Evolutionary conservation across 23 tunicate species (phyloP), one percentile per base, ranked within the genome.

Genomic region (Halocynthia aurantium): DNA sequence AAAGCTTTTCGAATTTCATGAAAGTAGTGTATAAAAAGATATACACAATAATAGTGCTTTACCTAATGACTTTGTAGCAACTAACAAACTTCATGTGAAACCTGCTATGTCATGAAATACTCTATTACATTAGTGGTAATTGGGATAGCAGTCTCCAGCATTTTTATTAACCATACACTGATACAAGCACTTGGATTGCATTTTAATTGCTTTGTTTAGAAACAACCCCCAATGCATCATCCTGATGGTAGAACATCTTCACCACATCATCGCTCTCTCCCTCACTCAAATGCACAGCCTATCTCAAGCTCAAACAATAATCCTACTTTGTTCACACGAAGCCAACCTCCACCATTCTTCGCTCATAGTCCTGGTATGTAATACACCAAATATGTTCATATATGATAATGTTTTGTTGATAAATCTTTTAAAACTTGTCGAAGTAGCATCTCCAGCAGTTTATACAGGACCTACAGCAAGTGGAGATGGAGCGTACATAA

Each of bases 141-240:
- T n/a, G n/a, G n/a, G n/a, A n/a, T n/a, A n/a, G n/a, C n/a, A n/a
- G n/a, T n/a, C n/a, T n/a, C n/a, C n/a, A n/a, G n/a, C n/a, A n/a
- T n/a, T n/a, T n/a, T n/a, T n/a, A n/a, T n/a, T n/a, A n/a, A n/a
- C n/a, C n/a, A n/a, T n/a, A n/a, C n/a, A n/a, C n/a, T n/a, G 44
- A 31, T 31, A 31, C 44, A 31, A 31, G 44, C 44, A 31, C 44
- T 31, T 31, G 44, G 44, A 31, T 31, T 31, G 44, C 44, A 31
- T 31, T 31, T 31, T 31, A 31, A 31, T 31, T 31, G 4, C 44
- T 31, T 31, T 31, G 44, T 31, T 31, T 31, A 31, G 44, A 31
- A 31, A 31, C 70, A 49, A 10, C 70, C 70, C 9, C 70, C 31
- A 0, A 65, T 65, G 70, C 70, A 65, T 65, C 70, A 65, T 65